Evolutionary conservation across 1,140 invertebrate species (phyloP), one percentile per base, ranked within the genome.

Genomic region (Micrasema longulum): DNA sequence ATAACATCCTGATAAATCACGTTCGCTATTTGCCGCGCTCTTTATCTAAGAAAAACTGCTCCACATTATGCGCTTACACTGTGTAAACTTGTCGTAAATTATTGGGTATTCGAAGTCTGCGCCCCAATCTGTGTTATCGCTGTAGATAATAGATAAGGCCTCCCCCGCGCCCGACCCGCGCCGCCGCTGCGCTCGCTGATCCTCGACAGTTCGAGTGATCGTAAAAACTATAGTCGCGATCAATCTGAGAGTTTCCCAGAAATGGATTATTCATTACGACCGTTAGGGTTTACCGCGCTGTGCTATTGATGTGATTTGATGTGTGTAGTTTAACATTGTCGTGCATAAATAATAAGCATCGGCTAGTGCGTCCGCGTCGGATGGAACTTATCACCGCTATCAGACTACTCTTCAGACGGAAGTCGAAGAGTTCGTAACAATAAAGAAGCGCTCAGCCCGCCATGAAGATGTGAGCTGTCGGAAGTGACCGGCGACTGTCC

Each of bases 71-170:
- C 55, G 35, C 48, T 74, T 74, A 69, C 66, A 68, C 67, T 69
- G 72, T 69, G 72, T 73, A 73, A 73, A 69, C 72, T 73, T 69
- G 72, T 74, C 72, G 72, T 74, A 74, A 70, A 74, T 70, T 74
- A 74, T 70, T 64, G 20, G 14, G 68, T 57, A 50, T 62, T 69
- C 50, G 41, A 23, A 52, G 35, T 55, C 14, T 50, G 14, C 14
- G 53, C 36, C 60, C 53, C 65, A 62, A 65, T 65, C 52, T 23
- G 62, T 43, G 57, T 67, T 72, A 72, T 72, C 63, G 14, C 41
- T 23, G 16, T 16, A 36, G 53, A 35, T n/a, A 12, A 38, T 31
- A 35, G 45, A 47, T 63, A 43, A n/a, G 38, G 20, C 53, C 43
- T 23, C 43, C 43, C 68, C 10, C 16, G 31, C 52, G 12, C 11